A percentile compares a stretch with the other conserved stretches of the same genome.
phyloP scores from a whole-genome alignment of 2,113 vertebrate species.

The Strix aluco region DNA sequence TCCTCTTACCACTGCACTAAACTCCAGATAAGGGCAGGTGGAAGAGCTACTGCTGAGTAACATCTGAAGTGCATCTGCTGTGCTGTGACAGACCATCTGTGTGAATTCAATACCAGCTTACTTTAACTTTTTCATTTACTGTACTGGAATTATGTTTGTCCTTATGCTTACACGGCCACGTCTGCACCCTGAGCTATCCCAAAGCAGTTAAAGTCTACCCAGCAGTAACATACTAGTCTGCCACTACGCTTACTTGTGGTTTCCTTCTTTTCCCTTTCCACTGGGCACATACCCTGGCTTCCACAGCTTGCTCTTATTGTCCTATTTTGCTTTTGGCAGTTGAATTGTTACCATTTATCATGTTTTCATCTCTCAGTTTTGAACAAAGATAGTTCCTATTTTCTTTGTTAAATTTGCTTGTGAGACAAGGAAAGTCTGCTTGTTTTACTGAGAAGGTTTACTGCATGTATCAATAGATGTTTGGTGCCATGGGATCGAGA shows the following conservation, averaged over 20 bases:
- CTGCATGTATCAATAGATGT: background rate
- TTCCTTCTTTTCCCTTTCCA: background rate
- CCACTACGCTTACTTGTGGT: background rate
- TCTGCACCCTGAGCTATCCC: background rate
- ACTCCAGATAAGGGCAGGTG: background rate
- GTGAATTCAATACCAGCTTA: background rate
- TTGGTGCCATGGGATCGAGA: background rate
- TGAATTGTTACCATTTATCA: background rate
- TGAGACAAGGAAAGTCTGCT: background rate
- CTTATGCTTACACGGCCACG: background rate
- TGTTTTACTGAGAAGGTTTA: background rate
- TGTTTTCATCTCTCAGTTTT: background rate
- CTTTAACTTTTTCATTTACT: background rate
- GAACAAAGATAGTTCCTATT: background rate
- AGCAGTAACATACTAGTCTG: background rate
- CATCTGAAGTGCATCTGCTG: constrained; percentile 7
- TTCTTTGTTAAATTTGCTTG: background rate
- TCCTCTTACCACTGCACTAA: background rate
- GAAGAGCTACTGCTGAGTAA: background rate
- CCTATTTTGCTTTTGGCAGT: background rate
- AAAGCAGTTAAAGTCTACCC: background rate
- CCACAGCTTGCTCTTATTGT: background rate
- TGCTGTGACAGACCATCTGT: background rate
- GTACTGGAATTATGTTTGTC: background rate
- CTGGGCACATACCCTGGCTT: background rate